Evolutionary conservation across 2,888 invertebrate genomes (phyloP).

Genomic region (Linnaemya vulpina): DNA sequence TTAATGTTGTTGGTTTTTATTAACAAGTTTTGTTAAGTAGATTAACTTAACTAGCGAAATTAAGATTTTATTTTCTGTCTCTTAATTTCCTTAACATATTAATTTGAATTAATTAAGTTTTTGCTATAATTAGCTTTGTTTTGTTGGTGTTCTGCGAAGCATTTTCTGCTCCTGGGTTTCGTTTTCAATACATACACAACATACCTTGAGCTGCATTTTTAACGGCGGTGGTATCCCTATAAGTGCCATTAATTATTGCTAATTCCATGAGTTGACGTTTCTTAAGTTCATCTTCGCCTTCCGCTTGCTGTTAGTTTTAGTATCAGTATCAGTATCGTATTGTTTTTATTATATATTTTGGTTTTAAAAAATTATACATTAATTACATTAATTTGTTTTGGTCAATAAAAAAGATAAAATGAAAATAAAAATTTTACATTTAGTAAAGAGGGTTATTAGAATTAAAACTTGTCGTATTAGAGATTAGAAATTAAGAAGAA

Average conservation of each 20-base stretch:
- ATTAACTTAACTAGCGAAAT: conserved; percentile 66
- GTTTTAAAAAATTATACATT: conserved; percentile 50
- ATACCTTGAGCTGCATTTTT: conserved; percentile 94
- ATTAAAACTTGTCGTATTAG: conserved; percentile 48
- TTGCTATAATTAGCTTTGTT: conserved; percentile 28
- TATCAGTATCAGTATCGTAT: conserved; percentile 72
- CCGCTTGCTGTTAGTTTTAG: conserved; percentile 91
- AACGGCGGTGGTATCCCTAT: conserved; percentile 96
- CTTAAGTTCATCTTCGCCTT: conserved; percentile 99
- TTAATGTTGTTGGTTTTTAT: conserved; percentile 48
- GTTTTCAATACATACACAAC: conserved; percentile 73
- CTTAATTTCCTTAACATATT: conserved; percentile 17
- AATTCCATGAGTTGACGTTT: conserved; percentile 99
- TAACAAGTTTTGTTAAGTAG: conserved; percentile 62
- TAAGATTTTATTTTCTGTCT: conserved; percentile 1
- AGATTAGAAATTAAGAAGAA: conserved; percentile 15
- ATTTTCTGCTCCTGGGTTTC: conserved; percentile 13
- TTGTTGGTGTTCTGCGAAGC: conserved; percentile 3
- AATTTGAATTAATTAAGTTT: conserved; percentile 45
- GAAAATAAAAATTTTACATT: conserved; percentile 63
- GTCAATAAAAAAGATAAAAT: conserved; percentile 65
- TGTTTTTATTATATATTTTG: conserved; percentile 53
- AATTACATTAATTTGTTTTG: conserved; percentile 61
- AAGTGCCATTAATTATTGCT: conserved; percentile 99
- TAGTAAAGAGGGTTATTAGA: conserved; percentile 59